Evolutionary conservation across 2,888 invertebrate species (phyloP).

Genomic region (Plutella xylostella): DNA sequence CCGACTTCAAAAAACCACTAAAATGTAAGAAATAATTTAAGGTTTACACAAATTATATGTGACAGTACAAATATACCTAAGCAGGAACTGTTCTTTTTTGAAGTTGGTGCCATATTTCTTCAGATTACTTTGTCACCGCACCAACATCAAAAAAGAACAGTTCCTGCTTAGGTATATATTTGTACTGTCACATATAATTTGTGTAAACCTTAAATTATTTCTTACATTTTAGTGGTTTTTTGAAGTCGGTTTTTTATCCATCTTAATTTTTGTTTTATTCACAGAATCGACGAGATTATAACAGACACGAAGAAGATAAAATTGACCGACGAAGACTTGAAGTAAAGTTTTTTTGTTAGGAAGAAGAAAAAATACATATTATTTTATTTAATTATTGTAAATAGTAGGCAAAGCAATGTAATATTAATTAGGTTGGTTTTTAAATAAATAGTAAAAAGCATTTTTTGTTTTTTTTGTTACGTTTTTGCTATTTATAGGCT

Average conservation of each 20-base stretch:
- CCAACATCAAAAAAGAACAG: too few species aligned
- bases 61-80: too few species aligned
- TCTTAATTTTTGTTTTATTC: constrained; percentile 6
- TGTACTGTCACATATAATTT: background rate
- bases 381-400: background rate
- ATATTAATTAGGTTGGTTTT: background rate
- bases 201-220: background rate
- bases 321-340: constrained; percentile 61
- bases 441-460: background rate
- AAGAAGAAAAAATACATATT: background rate
- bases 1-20: too few species aligned
- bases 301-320: constrained; percentile 69
- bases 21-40: too few species aligned
- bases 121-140: too few species aligned
- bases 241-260: background rate
- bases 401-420: background rate
- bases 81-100: too few species aligned
- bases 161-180: background rate
- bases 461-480: too few species aligned
- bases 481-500: too few species aligned
- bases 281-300: constrained; percentile 73
- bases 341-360: constrained; percentile 23
- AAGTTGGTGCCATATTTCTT: too few species aligned
- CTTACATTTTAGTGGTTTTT: background rate
- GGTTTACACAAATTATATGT: too few species aligned